These are phyloP conservation scores for Micromussa lordhowensis DNA, from an alignment of 92 coral and sea anemone species.

Conservation along the genomic window DNA sequence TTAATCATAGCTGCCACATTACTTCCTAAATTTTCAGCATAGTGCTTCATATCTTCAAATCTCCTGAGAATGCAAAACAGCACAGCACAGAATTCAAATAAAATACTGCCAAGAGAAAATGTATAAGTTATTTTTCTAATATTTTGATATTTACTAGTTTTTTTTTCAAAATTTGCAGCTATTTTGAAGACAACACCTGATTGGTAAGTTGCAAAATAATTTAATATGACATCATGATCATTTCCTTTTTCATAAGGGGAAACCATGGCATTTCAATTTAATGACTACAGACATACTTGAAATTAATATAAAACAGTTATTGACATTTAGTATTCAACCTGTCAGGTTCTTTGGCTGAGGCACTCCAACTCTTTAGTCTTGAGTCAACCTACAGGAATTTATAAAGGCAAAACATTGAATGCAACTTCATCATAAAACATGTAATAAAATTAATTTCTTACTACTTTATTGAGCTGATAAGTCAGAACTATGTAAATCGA, in stretches of 20 bases:
- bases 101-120: too few relatives aligned
- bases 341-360: conserved; percentile 94
- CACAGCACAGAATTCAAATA: background rate
- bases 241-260: too few relatives aligned
- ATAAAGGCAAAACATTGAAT: background rate
- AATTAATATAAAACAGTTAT: background rate
- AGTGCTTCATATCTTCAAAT: conserved; percentile 97
- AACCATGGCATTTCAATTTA: background rate
- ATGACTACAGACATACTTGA: background rate
- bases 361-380: conserved; percentile 90
- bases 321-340: conserved; percentile 46
- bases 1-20: conserved; percentile 91
- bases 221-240: too few relatives aligned
- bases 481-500: background rate
- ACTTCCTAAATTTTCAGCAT: conserved; percentile 90
- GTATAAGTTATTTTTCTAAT: background rate
- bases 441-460: background rate
- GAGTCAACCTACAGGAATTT: conserved; percentile 77
- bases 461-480: background rate
- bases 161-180: too few relatives aligned
- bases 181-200: too few relatives aligned
- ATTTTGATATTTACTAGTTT: background rate
- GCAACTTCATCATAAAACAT: background rate
- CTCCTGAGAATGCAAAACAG: conserved; percentile 57
- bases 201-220: too few relatives aligned